Percentiles rank a stretch among this genome's conserved stretches.
Evolutionary conservation across 37 sponge, comb jelly and placozoan species (phyloP).

Genomic region (Ephydatia muelleri): DNA sequence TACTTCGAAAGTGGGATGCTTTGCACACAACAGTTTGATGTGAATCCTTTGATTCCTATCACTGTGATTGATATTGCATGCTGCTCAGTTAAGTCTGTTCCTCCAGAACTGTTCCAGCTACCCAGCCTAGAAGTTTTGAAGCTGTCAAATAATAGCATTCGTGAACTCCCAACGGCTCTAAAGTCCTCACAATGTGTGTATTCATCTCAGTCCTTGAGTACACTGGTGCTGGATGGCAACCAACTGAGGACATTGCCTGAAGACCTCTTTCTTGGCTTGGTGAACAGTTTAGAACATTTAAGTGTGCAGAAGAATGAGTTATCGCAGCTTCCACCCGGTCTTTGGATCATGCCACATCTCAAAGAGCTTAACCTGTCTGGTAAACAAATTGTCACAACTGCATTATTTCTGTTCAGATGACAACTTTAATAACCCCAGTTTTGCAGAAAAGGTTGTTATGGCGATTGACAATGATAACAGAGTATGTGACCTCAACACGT

Average conservation of each 20-base stretch:
- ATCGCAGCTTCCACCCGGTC: conserved; percentile 32
- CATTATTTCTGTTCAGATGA: conserved; percentile 80
- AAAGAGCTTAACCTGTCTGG: conserved; percentile 44
- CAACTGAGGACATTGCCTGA: conserved; percentile 48
- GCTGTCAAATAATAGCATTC: conserved; percentile 40
- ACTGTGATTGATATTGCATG: conserved; percentile 50
- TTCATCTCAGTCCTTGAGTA: conserved; percentile 8
- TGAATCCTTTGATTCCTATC: conserved; percentile 12
- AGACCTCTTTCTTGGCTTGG: conserved; percentile 36
- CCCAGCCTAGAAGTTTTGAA: conserved; percentile 51
- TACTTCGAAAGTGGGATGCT: conserved; percentile 17
- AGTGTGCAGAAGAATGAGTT: conserved; percentile 48
- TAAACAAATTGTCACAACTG: conserved; percentile 56
- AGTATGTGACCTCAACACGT: not conserved
- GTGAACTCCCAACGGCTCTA: conserved; percentile 31
- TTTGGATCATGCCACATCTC: conserved; percentile 69
- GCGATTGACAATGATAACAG: conserved; percentile 17
- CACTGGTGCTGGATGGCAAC: conserved; percentile 57
- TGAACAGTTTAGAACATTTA: conserved; percentile 43
- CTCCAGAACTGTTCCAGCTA: conserved; percentile 65
- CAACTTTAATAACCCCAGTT: conserved; percentile 36
- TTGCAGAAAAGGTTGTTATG: conserved; percentile 38
- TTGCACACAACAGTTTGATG: not conserved
- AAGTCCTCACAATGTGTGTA: conserved; percentile 20
- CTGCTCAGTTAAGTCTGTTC: conserved; percentile 39